Base-by-base conservation (phyloP, 2,797 vertebrate species). In the Lithobates sylvaticus region DNA sequence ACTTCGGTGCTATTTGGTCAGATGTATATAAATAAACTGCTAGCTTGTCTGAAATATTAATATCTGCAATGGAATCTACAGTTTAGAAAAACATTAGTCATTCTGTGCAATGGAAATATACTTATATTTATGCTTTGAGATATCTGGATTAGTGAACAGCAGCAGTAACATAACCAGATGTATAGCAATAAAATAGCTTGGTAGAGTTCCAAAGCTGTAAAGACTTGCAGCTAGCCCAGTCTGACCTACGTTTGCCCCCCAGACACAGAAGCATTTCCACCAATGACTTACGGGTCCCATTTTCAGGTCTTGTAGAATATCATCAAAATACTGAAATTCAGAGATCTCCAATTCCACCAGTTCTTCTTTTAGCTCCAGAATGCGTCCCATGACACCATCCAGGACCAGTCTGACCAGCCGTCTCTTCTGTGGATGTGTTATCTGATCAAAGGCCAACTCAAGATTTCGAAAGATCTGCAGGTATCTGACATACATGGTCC, bases 321-420 rank as follows among this genome's bases (percentile, higher is more conserved):
- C 92, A 3, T 95, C 95, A 44, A 96, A 93, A 84, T 90, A 92
- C 44, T 96, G 96, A 84, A 95, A 97, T 91, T 97, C 96, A 0
- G 91, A 94, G 0, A 91, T 89, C 32, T 97, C 96, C 91, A 97
- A 78, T 0, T 93, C 91, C 8, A 97, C 96, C 95, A 97, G 95
- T 84, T 96, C 96, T 0, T 92, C 94, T 89, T 97, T 97, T 36
- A 97, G 85, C 88, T 97, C 96, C 90, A 97, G 90, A 78, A 97
- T 74, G 2, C 96, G 93, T 0, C 96, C 96, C 73, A 96, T 97
- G 77, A 96, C 95, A 0, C 93, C 94, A 0, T 96, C 96, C 67
- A 97, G 92, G 3, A 93, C 84, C 0, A 89, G 91, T 2, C 90
- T 94, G 64, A 96, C 93, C 3, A 92, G 89, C 0, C 84, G 74